Evolutionary conservation across 2,113 vertebrate species (phyloP).

Genomic region (Nibea coibor): DNA sequence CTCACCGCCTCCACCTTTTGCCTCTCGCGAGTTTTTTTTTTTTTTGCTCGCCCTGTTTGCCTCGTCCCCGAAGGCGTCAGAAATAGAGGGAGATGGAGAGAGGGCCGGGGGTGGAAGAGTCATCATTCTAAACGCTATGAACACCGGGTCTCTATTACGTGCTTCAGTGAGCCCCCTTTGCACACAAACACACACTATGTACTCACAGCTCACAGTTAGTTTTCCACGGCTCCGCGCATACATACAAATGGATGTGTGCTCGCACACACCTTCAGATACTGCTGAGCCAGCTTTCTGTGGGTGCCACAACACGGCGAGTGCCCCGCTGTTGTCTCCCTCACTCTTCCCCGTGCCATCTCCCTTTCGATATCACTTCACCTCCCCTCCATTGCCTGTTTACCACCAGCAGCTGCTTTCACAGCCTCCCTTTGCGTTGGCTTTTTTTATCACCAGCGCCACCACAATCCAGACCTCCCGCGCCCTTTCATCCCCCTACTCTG

Average conservation of each 20-base stretch:
- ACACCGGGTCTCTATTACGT: constrained; percentile 70
- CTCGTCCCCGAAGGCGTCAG: constrained; percentile 39
- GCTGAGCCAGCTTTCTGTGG: constrained; percentile 68
- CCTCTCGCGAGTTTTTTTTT: constrained; percentile 26
- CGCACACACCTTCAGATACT: constrained; percentile 45
- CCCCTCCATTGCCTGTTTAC: not conserved
- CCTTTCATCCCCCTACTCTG: constrained; percentile 21
- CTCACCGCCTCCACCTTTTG: constrained; percentile 34
- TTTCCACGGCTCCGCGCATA: constrained; percentile 60
- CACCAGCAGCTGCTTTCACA: constrained; percentile 6
- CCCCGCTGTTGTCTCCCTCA: constrained; percentile 43
- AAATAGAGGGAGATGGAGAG: constrained; percentile 35
- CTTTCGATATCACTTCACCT: constrained; percentile 42
- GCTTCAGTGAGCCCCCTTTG: constrained; percentile 53
- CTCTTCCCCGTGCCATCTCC: constrained; percentile 35
- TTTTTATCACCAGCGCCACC: not conserved
- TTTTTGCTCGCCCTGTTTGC: constrained; percentile 16
- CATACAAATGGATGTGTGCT: constrained; percentile 1
- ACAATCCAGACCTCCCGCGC: not conserved
- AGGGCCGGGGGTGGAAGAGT: constrained; percentile 40
- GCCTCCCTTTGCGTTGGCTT: constrained; percentile 23
- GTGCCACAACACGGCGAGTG: constrained; percentile 46
- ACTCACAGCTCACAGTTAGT: constrained; percentile 46
- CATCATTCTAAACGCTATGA: constrained; percentile 64
- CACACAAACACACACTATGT: constrained; percentile 52